These are phyloP conservation scores for Eolophus roseicapilla DNA, from an alignment of 2,113 vertebrate genomes.

Conservation along the genomic window DNA sequence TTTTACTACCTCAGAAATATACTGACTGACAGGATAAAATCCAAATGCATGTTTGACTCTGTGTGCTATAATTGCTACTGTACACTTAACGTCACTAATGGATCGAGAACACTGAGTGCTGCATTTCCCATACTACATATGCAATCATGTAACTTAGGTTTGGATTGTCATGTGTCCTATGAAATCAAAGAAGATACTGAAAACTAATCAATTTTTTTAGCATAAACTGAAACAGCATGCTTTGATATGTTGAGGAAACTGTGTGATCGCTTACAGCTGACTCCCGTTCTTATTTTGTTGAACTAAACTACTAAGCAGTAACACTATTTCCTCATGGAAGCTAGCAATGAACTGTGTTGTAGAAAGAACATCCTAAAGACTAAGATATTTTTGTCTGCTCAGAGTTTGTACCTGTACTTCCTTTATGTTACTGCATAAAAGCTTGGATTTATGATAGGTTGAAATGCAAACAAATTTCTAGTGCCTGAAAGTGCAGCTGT, in stretches of 20 bases:
- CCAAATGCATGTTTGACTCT: not conserved
- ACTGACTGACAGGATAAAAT: not conserved
- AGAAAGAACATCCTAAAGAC: not conserved
- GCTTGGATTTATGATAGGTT: not conserved
- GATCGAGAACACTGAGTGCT: not conserved
- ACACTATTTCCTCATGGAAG: not conserved
- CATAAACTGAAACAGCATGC: not conserved
- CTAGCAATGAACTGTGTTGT: not conserved
- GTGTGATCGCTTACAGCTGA: not conserved
- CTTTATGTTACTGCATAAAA: not conserved
- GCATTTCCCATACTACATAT: not conserved
- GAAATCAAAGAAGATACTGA: not conserved
- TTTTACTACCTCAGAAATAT: not conserved
- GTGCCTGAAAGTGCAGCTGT: not conserved
- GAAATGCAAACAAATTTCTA: not conserved
- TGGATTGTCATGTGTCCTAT: not conserved
- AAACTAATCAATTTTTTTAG: not conserved
- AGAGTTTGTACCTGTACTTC: not conserved
- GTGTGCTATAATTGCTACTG: not conserved
- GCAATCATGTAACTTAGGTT: not conserved
- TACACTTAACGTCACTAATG: not conserved
- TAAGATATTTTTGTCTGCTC: not conserved
- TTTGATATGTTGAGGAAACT: not conserved
- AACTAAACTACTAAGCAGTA: not conserved
- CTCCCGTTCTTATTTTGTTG: not conserved